Evolutionary conservation across 2,797 vertebrate species (phyloP).

Genomic region (Peromyscus eremicus): DNA sequence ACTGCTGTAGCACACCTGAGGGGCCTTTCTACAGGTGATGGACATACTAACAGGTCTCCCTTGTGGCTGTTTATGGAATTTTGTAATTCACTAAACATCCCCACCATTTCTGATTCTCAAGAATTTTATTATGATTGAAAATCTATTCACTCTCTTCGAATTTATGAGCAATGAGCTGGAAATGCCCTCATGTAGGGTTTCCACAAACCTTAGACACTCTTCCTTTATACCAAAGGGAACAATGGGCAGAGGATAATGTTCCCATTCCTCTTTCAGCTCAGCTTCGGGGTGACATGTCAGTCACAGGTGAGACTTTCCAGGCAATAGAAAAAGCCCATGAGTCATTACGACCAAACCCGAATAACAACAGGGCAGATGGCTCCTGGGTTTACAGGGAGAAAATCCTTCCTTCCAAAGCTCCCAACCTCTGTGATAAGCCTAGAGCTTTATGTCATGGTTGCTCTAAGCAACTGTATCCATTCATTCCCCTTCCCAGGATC

Average conservation of each 20-base stretch:
- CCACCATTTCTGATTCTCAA: slow-evolving; percentile 14
- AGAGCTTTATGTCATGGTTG: background rate
- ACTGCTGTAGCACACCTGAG: background rate
- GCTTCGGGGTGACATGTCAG: background rate
- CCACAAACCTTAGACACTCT: background rate
- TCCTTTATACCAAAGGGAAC: background rate
- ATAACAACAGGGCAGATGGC: background rate
- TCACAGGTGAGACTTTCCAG: background rate
- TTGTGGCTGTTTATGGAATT: slow-evolving; percentile 17
- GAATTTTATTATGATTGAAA: slow-evolving; percentile 41
- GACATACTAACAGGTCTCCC: background rate
- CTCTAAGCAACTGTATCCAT: background rate
- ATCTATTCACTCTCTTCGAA: slow-evolving; percentile 20
- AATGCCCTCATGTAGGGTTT: background rate
- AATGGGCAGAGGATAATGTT: background rate
- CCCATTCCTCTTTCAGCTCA: background rate
- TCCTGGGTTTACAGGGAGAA: slow-evolving; percentile 13
- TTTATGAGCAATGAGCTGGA: background rate
- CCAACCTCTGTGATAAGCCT: background rate
- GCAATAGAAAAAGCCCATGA: background rate
- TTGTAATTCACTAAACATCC: slow-evolving; percentile 40
- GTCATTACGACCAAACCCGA: background rate
- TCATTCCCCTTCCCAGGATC: background rate
- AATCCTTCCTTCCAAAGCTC: background rate
- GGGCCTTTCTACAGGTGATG: background rate